phyloP scores from a whole-genome alignment of 2,888 invertebrate species.

The Beris morrisii region DNA sequence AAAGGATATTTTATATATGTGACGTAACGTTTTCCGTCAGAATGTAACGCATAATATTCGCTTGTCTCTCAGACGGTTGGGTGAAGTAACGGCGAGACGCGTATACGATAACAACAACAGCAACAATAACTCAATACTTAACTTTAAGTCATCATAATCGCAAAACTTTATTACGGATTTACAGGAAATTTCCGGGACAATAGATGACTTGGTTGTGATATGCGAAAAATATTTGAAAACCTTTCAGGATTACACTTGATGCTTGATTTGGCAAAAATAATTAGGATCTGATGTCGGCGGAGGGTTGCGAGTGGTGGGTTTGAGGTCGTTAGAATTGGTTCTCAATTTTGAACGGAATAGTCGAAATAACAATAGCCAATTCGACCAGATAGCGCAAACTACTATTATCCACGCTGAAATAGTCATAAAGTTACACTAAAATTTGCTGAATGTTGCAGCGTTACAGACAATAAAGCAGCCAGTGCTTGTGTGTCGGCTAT shows the following conservation, averaged over 20 bases:
- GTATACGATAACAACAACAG: not conserved
- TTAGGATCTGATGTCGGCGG: not conserved
- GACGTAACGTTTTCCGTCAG: constrained; percentile 21
- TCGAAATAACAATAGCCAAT: not conserved
- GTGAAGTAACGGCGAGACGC: too few relatives aligned
- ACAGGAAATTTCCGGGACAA: constrained; percentile 23
- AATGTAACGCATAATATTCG: constrained; percentile 3
- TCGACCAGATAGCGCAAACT: not conserved
- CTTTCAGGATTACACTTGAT: constrained; percentile 25
- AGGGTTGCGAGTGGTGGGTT: not conserved
- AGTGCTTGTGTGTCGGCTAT: too few relatives aligned
- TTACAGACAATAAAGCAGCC: not conserved
- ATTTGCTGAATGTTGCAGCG: not conserved
- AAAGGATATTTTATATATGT: constrained; percentile 15
- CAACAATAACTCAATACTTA: constrained; percentile 23
- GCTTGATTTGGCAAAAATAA: constrained; percentile 28
- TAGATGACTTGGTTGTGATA: constrained; percentile 19
- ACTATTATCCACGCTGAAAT: not conserved
- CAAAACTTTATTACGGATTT: constrained; percentile 30
- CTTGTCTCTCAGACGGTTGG: not conserved
- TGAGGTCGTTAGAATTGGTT: not conserved
- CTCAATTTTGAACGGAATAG: not conserved
- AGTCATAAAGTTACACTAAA: not conserved
- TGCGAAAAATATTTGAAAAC: constrained; percentile 28
- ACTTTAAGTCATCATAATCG: constrained; percentile 23